These are phyloP conservation scores for Synergus gifuensis DNA, from an alignment of 2,888 invertebrate species.

Conservation along the genomic window DNA sequence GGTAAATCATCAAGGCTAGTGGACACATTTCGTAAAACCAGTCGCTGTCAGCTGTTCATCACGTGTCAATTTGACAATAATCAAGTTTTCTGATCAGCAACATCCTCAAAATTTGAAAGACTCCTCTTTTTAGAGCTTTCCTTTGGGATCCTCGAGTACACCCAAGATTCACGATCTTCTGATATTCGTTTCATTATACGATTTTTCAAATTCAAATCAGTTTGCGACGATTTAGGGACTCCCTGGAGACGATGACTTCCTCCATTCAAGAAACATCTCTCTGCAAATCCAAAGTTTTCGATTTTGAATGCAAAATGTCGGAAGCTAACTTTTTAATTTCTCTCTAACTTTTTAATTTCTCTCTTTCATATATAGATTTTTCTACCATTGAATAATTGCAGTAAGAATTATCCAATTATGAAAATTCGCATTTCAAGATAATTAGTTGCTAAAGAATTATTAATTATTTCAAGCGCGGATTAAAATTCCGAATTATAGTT, in stretches of 20 bases:
- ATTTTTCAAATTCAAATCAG: slow-evolving; percentile 8
- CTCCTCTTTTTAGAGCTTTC: neutral
- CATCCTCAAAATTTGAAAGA: neutral
- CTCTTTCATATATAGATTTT: no score
- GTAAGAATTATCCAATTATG: neutral
- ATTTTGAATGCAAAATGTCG: neutral
- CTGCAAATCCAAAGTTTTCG: neutral
- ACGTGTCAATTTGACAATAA: neutral
- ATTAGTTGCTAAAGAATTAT: neutral
- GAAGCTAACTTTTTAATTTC: neutral
- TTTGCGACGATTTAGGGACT: neutral
- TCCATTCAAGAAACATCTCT: neutral
- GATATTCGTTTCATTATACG: slow-evolving; percentile 22
- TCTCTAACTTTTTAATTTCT: neutral
- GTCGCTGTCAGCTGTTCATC: slow-evolving; percentile 21
- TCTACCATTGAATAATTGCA: neutral
- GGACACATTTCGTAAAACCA: slow-evolving; percentile 20
- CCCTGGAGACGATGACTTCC: slow-evolving; percentile 9
- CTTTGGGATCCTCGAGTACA: neutral
- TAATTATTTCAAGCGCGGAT: neutral
- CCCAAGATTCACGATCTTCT: slow-evolving; percentile 3
- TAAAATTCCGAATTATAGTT: neutral
- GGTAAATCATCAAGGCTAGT: slow-evolving; percentile 17
- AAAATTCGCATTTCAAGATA: neutral
- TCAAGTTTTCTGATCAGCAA: slow-evolving; percentile 18